Evolutionary conservation across 2,113 vertebrate species (phyloP).

Genomic region (Bubalus kerabau): DNA sequence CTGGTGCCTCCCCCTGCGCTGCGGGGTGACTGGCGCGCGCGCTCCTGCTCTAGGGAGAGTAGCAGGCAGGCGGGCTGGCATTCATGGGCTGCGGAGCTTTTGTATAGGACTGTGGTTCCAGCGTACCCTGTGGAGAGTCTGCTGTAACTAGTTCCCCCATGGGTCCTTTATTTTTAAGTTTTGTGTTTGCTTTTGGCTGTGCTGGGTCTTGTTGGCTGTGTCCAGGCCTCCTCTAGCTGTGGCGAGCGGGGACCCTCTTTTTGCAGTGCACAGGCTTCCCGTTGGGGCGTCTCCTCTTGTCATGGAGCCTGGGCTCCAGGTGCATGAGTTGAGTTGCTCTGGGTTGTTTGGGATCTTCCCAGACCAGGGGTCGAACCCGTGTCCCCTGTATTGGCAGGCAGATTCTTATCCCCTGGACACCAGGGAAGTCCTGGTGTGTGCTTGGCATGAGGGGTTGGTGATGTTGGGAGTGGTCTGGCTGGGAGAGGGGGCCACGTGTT

Average conservation of each 20-base stretch:
- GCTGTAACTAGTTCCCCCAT: neutral
- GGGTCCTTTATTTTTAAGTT: neutral
- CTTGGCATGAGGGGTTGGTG: neutral
- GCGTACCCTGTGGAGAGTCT: neutral
- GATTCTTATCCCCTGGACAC: neutral
- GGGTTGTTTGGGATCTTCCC: neutral
- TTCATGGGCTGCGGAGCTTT: neutral
- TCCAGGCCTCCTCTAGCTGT: too few relatives aligned
- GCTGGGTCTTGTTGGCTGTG: neutral
- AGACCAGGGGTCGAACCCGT: too few relatives aligned
- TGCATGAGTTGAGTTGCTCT: neutral
- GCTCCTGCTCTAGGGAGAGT: neutral
- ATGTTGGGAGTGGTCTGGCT: neutral
- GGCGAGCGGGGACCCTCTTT: accelerated
- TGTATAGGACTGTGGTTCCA: neutral
- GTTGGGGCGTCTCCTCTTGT: neutral
- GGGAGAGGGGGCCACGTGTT: neutral
- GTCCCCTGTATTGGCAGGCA: neutral
- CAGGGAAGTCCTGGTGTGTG: neutral
- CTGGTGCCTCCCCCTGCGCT: too few relatives aligned
- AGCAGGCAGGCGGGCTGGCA: neutral
- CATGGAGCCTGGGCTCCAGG: neutral
- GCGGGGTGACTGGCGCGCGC: accelerated
- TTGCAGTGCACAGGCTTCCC: neutral
- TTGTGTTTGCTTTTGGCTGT: neutral